Evolutionary conservation across 2,888 invertebrate genomes (phyloP).

Genomic region (Ctenicera cuprea): DNA sequence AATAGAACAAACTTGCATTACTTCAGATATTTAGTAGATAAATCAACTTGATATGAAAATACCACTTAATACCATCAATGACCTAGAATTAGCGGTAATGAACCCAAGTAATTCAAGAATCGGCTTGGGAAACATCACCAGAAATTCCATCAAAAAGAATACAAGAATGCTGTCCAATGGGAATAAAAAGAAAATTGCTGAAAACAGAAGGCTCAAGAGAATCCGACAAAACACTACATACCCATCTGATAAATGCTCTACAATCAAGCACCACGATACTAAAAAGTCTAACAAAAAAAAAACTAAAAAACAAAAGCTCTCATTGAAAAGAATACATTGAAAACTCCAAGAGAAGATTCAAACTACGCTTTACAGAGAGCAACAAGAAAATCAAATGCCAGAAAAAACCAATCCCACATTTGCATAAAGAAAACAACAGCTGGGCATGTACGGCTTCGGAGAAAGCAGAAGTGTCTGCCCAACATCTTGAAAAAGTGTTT

Average conservation of each 20-base stretch:
- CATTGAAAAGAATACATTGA: constrained; percentile 20
- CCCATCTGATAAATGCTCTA: constrained; percentile 20
- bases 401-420: neutral
- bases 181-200: constrained; percentile 17
- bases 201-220: constrained; percentile 17
- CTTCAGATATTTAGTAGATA: neutral
- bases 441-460: constrained; percentile 16
- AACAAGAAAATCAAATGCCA: constrained; percentile 7
- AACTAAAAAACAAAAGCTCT: constrained; percentile 11
- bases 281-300: constrained; percentile 21
- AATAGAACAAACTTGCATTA: constrained; percentile 23
- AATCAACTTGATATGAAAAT: constrained; percentile 24
- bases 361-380: constrained; percentile 29
- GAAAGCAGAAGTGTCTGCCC: constrained; percentile 25
- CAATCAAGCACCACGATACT: constrained; percentile 3
- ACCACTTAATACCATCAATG: neutral
- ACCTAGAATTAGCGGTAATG: constrained; percentile 13
- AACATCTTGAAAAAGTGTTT: constrained; percentile 35
- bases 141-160: constrained; percentile 12
- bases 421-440: constrained; percentile 12
- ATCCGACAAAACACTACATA: constrained; percentile 28
- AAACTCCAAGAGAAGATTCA: constrained; percentile 11
- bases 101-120: constrained; percentile 18
- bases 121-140: too few species aligned
- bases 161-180: constrained; percentile 26